A percentile compares a stretch with the other conserved stretches of the same genome.
Conservation (phyloP, 64 coral and sea anemone species). For the Montipora capricornis region DNA sequence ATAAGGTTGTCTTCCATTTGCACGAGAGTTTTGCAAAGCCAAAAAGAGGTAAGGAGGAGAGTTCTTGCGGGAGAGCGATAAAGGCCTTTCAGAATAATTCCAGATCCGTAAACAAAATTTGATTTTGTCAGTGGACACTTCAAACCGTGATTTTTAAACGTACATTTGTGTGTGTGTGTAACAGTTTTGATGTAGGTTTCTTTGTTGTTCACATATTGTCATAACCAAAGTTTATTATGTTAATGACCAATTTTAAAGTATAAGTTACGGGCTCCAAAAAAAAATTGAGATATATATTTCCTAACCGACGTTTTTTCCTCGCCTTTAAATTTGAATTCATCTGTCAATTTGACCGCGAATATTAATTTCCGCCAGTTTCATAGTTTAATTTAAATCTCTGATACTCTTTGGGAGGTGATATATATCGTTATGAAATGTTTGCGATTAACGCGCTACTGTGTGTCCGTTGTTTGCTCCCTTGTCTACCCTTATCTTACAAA, state of each 20-base stretch:
- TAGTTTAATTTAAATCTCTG: too few relatives aligned
- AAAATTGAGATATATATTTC: background rate
- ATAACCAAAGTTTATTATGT: background rate
- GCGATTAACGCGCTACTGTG: too few relatives aligned
- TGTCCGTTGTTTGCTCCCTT: too few relatives aligned
- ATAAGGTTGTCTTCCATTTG: conserved; percentile 96
- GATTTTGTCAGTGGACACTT: background rate
- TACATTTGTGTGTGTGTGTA: background rate
- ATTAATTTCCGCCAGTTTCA: too few relatives aligned
- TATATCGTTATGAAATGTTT: too few relatives aligned
- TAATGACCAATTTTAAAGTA: conserved; percentile 41
- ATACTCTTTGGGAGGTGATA: too few relatives aligned
- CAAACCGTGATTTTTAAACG: background rate
- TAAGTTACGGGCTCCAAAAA: conserved; percentile 1
- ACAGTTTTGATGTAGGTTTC: conserved; percentile 6
- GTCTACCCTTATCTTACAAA: too few relatives aligned
- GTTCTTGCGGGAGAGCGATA: background rate
- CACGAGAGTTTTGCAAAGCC: conserved; percentile 95
- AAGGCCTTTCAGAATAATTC: background rate
- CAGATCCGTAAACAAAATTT: background rate
- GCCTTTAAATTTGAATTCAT: background rate
- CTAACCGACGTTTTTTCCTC: too few relatives aligned
- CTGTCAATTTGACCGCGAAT: too few relatives aligned
- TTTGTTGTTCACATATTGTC: conserved; percentile 20
- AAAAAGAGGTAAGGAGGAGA: conserved; percentile 79